Percentiles rank a stretch among this genome's conserved stretches.
Evolutionary conservation across 2,888 invertebrate genomes (phyloP).

Genomic region (Philonicus albiceps): DNA sequence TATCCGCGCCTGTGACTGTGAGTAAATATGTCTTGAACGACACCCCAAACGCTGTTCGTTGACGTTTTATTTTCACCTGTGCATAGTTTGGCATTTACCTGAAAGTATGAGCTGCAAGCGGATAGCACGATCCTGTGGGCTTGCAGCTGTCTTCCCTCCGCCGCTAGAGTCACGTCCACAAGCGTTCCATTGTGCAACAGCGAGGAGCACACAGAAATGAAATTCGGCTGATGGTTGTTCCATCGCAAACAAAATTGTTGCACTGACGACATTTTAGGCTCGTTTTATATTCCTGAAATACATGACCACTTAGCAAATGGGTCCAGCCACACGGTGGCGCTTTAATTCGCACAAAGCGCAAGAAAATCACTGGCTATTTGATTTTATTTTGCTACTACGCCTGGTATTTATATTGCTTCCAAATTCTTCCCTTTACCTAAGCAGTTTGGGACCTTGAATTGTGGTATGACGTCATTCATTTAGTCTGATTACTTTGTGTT

Average conservation of each 20-base stretch:
- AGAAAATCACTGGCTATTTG: neutral
- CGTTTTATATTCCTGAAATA: constrained; percentile 22
- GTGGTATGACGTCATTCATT: constrained; percentile 41
- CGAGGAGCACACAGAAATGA: constrained; percentile 87
- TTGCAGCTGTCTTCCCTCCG: constrained; percentile 85
- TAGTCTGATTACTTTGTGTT: constrained; percentile 36
- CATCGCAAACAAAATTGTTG: constrained; percentile 85
- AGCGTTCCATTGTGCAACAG: constrained; percentile 83
- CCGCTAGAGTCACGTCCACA: constrained; percentile 90
- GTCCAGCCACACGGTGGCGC: too few relatives aligned
- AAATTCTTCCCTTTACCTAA: constrained; percentile 36
- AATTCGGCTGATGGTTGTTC: constrained; percentile 95
- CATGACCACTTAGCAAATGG: neutral
- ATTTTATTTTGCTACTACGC: neutral
- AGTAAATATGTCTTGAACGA: neutral
- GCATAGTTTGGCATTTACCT: constrained; percentile 66
- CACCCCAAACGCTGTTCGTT: neutral
- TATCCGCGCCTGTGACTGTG: neutral
- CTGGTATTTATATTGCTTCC: constrained; percentile 17
- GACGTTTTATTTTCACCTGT: neutral
- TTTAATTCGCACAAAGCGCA: neutral
- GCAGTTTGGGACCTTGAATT: constrained; percentile 40
- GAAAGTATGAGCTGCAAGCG: constrained; percentile 93
- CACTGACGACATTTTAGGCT: constrained; percentile 69
- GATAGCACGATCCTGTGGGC: constrained; percentile 91